Evolutionary conservation across 1,140 invertebrate genomes (phyloP), one percentile per base, ranked within the genome.

Genomic region (Carposina sasakii): DNA sequence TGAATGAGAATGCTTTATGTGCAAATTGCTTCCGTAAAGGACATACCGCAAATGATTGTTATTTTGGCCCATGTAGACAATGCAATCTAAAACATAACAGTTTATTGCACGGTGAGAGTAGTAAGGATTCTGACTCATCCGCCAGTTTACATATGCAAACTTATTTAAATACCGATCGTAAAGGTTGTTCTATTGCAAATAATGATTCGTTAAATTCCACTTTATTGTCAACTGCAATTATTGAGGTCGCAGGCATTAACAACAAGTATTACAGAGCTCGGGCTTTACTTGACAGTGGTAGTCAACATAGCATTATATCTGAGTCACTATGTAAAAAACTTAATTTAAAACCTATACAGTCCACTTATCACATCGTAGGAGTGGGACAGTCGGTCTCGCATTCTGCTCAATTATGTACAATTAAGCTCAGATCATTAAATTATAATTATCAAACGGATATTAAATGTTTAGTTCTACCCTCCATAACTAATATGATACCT

Each of bases 271-370:
- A 34, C 15, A 34, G 8, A 5, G 33, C 33, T 34, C 8, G 33
- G 8, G 8, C 15, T 5, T 9, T 61, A 28, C 24, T 63, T 24
- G 57, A 63, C 22, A 60, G 53, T 24, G 54, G 58, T 26, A 61
- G 55, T 42, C 56, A 65, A 39, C 48, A 54, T 30, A 48, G 50
- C 13, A 52, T 60, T 36, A 47, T 60, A 19, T 17, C 58, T 6
- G 22, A 53, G 10, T 37, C 41, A 26, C 40, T 60, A 40, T 37
- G 42, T 33, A 48, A 53, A 31, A 39, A 36, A 39, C 22, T 66
- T 42, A 60, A 66, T 22, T 9, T 45, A 12, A 36, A 23, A 36
- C 43, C 53, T 15, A 51, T 54, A 62, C 60, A 62, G 59, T 66
- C 59, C 54, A 51, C 56, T 54, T 39, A 53, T 52, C 43, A 54